Percentiles rank a stretch among this genome's conserved stretches.
Conservation (phyloP, 2,888 invertebrate genomes). For the Tetragnatha montana region DNA sequence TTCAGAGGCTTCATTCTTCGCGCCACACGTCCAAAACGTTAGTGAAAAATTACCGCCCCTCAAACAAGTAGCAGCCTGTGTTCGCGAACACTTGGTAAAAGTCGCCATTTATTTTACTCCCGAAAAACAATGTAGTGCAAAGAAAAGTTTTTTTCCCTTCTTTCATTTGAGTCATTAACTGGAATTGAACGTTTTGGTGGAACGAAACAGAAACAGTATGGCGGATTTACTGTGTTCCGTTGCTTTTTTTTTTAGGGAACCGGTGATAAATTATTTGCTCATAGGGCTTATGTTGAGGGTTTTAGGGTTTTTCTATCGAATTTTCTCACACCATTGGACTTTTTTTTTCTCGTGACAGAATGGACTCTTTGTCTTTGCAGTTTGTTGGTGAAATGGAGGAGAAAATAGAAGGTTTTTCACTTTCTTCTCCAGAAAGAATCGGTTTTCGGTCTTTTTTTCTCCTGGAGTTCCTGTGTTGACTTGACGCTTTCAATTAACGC, state of each 20-base stretch:
- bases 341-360: neutral
- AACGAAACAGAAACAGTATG: slow-evolving; percentile 20
- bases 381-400: neutral
- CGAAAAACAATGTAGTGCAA: slow-evolving; percentile 5
- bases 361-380: neutral
- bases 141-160: neutral
- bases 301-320: neutral
- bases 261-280: slow-evolving; percentile 15
- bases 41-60: slow-evolving; percentile 10
- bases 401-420: neutral
- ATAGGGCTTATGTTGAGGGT: neutral
- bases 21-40: neutral
- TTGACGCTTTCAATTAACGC: neutral
- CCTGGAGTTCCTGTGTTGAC: neutral
- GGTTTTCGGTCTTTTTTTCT: neutral
- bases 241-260: slow-evolving; percentile 25
- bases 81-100: slow-evolving; percentile 6
- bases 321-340: neutral
- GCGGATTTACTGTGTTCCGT: slow-evolving; percentile 24
- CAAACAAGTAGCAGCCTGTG: slow-evolving; percentile 18
- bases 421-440: neutral
- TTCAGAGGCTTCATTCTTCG: neutral
- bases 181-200: slow-evolving; percentile 10
- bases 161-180: slow-evolving; percentile 40
- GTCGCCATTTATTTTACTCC: slow-evolving; percentile 14